Evolutionary conservation across 2,113 vertebrate genomes (phyloP).

Genomic region (Numenius arquata): DNA sequence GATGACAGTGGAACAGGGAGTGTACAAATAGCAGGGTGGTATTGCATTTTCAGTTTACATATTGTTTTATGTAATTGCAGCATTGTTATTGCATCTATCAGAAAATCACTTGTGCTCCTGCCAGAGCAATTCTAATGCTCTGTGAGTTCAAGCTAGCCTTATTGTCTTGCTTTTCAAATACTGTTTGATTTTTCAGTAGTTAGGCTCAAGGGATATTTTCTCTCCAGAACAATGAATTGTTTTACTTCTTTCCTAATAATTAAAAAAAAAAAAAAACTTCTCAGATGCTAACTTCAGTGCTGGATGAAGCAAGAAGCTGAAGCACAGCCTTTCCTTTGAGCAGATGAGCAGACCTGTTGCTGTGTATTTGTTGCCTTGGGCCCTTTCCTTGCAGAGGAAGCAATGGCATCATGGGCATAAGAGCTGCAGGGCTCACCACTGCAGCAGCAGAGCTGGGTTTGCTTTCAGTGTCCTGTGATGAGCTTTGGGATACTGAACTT

Average conservation of each 20-base stretch:
- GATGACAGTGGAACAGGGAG: neutral
- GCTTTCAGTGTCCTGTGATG: neutral
- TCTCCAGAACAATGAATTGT: neutral
- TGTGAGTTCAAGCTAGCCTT: neutral
- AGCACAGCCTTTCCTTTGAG: neutral
- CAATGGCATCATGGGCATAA: neutral
- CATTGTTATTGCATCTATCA: slow-evolving; percentile 13
- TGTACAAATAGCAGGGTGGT: neutral
- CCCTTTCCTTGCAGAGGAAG: neutral
- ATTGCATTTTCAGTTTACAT: slow-evolving; percentile 37
- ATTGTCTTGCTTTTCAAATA: slow-evolving; percentile 32
- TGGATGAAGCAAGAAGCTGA: neutral
- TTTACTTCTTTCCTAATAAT: slow-evolving; percentile 9
- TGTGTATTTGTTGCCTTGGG: neutral
- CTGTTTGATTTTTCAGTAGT: slow-evolving; percentile 49
- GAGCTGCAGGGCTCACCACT: neutral
- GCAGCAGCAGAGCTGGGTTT: neutral
- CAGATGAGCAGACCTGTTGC: neutral
- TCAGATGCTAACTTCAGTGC: neutral
- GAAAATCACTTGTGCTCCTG: neutral
- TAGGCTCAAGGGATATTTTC: neutral
- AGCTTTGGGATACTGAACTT: neutral
- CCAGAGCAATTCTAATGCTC: neutral
- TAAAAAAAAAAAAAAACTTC: neutral
- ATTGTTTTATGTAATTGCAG: slow-evolving; percentile 41